Evolutionary conservation across 2,888 invertebrate genomes (phyloP), one percentile per base, ranked within the genome.

Genomic region (Julus scandinavius): DNA sequence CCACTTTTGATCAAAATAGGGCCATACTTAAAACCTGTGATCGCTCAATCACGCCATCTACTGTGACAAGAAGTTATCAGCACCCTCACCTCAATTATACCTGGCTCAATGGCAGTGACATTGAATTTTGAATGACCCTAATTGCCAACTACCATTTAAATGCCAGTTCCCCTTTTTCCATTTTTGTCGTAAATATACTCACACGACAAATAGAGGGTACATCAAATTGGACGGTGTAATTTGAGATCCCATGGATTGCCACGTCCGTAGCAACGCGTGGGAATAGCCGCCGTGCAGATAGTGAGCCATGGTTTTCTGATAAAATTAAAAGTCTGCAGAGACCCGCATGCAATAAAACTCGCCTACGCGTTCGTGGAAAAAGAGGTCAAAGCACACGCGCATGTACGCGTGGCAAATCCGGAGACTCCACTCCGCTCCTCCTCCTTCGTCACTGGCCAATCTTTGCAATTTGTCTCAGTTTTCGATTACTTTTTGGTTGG

Each of bases 171-270:
- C 58, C n/a, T 63, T 63, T 63, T 63, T n/a, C 3, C n/a, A 6
- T n/a, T n/a, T n/a, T 63, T 63, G n/a, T 63, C 15, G 6, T 5
- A 63, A 11, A 72, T 3, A 45, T 50, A 88, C 89, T 89, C 63
- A 89, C 89, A 50, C 83, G 20, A 89, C 84, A 54, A 89, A 89
- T 40, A 89, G 29, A 15, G 89, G 89, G 29, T 89, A 89, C 89
- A 89, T 89, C 41, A 89, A 54, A 58, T 89, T 88, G 41, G 40
- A 29, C 9, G 89, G 45, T 5, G 38, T 45, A 11, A 89, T 41
- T 49, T 63, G 72, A 7, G 72, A 72, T 50, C 40, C 88, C n/a
- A 50, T 72, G 49, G 86, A 63, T 15, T 89, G 49, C 87, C 88
- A 89, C 50, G 86, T n/a, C 20, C 89, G 85, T n/a, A 85, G 41